Evolutionary conservation across 64 coral and sea anemone species (phyloP), one percentile per base, ranked within the genome.

Genomic region (Stichodactyla mertensii): DNA sequence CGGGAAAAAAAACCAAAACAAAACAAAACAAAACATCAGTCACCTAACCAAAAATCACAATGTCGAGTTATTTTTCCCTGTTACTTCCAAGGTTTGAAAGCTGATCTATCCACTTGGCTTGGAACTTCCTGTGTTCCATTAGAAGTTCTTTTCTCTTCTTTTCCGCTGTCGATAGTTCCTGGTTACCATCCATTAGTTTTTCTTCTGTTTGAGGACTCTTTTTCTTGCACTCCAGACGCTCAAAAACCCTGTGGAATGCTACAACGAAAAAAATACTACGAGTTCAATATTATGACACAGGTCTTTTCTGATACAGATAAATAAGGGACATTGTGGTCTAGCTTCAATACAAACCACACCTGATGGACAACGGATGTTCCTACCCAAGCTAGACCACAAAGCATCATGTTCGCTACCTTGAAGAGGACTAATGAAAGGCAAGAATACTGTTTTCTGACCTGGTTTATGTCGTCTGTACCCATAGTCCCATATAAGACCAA

Each of bases 401-500:
- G 36, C 36, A 45, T 45, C 3, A 45, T 45, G 36, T 45, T 45
- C 36, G 36, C 36, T 45, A 45, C 36, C 36, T 45, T 45, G 36
- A 45, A 45, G 3, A 70, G 64, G 22, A 70, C 64, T 70, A 70
- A 70, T 16, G 0, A 1, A 23, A 70, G 64, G 36, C 36, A 45
- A 45, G 36, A 45, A 45, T 45, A 45, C 36, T 4, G 45, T 51
- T 6, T 10, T 13, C 93, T 10, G 92, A 90, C 94, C 90, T 12
- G 80, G 16, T 83, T 89, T 95, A 14, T 64, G 80, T 70, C 94
- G 61, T 64, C 94, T 86, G 69, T 87, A 92, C 31, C 86, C 90
- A 79, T 69, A 89, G 54, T 95, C 94, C 94, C 94, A 95, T 19
- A 95, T 26, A n/a, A 95, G 74, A 54, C 94, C 94, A 80, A 92